These are phyloP conservation scores for Pipistrellus nathusii DNA, from an alignment of 2,797 vertebrate genomes.

Conservation along the genomic window DNA sequence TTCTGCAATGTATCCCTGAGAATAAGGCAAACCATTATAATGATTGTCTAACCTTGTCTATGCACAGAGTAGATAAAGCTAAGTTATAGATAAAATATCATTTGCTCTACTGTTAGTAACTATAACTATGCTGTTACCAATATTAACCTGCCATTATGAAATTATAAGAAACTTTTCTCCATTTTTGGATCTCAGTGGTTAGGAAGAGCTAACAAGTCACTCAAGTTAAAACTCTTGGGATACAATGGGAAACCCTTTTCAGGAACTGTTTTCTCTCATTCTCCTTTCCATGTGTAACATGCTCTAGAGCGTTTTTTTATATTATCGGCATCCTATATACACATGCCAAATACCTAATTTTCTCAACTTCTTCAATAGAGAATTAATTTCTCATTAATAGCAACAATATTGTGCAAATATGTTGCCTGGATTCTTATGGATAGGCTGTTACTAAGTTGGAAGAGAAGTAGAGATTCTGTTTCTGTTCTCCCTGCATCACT, in stretches of 20 bases:
- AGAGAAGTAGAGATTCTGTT: neutral
- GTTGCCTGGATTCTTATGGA: neutral
- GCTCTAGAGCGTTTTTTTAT: neutral
- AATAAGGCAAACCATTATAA: neutral
- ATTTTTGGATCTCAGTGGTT: neutral
- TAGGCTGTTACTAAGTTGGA: neutral
- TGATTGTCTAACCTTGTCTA: neutral
- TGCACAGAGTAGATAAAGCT: neutral
- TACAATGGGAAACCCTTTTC: neutral
- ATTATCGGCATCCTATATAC: neutral
- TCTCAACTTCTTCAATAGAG: neutral
- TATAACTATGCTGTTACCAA: neutral
- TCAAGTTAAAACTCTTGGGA: neutral
- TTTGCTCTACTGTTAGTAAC: neutral
- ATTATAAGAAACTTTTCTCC: neutral
- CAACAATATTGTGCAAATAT: neutral
- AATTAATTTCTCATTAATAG: neutral
- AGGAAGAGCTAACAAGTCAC: neutral
- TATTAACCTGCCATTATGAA: neutral
- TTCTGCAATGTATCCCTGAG: neutral
- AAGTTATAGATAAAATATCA: neutral
- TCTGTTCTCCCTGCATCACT: neutral
- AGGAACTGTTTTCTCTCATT: neutral
- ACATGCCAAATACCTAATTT: neutral
- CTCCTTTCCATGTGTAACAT: neutral